phyloP scores from a whole-genome alignment of 2,113 vertebrate genomes.

The Phasianus colchicus region DNA sequence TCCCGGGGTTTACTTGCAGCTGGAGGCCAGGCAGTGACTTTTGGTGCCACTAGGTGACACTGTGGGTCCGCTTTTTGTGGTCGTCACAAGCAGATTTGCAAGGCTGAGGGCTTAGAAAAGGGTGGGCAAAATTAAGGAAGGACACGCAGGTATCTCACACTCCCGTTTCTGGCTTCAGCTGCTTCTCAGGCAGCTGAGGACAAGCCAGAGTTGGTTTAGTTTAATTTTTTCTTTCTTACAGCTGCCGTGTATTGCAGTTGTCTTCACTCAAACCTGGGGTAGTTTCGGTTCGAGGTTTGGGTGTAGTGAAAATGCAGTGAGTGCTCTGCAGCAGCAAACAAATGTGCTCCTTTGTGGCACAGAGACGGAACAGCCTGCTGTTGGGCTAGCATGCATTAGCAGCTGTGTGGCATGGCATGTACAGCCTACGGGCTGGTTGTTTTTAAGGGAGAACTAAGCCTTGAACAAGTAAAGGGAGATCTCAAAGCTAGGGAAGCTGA shows the following conservation, averaged over 20 bases:
- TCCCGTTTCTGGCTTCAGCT: neutral
- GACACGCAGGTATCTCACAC: neutral
- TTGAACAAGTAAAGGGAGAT: neutral
- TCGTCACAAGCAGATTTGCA: neutral
- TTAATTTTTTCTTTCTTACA: neutral
- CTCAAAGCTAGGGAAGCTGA: neutral
- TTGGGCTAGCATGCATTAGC: neutral
- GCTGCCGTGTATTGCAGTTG: neutral
- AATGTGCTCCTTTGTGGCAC: accelerated
- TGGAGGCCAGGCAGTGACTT: neutral
- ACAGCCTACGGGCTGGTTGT: too few relatives aligned
- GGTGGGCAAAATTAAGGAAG: neutral
- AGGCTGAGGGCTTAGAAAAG: neutral
- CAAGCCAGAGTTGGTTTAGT: neutral
- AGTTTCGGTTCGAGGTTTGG: neutral
- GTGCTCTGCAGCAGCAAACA: neutral
- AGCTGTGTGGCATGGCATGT: too few relatives aligned
- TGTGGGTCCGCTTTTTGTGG: neutral
- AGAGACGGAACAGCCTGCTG: neutral
- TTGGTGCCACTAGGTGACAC: slow-evolving; percentile 55
- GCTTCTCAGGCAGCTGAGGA: neutral
- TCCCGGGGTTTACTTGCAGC: accelerated
- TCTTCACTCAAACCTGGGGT: neutral
- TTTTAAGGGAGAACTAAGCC: neutral
- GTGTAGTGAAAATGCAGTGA: neutral